Evolutionary conservation across 2,113 vertebrate species (phyloP).

Genomic region (Megaceryle maxima): DNA sequence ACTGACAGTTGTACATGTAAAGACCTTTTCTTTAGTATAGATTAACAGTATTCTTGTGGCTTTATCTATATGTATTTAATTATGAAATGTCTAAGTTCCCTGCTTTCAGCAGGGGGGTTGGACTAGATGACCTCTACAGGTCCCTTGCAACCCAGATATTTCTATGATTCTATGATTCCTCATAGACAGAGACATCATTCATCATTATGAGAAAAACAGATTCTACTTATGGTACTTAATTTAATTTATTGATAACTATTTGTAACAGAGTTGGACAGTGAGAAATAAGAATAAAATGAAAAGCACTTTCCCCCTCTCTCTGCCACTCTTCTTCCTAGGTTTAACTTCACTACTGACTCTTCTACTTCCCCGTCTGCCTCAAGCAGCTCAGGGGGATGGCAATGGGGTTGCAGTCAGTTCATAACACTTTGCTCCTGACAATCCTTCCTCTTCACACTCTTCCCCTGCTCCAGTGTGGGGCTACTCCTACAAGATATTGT

Average conservation of each 20-base stretch:
- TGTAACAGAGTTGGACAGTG: background rate
- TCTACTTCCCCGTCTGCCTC: background rate
- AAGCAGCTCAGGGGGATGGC: no score
- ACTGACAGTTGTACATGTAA: background rate
- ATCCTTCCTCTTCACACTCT: background rate
- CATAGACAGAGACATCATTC: no score
- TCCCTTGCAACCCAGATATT: no score
- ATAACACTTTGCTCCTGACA: background rate
- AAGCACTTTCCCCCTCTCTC: background rate
- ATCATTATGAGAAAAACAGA: background rate
- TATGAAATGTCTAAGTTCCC: rapidly evolving
- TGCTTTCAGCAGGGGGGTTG: no score
- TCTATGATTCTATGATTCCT: background rate
- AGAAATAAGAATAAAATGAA: background rate
- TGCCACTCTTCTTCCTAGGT: background rate
- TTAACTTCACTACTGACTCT: background rate
- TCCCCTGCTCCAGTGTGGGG: background rate
- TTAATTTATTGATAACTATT: background rate
- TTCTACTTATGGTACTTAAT: no score
- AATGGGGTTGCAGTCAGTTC: background rate
- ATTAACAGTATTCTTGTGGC: background rate
- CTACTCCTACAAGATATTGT: background rate
- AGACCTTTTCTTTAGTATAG: background rate
- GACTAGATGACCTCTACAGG: no score
- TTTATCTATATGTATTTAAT: background rate